phyloP scores from a whole-genome alignment of 2,888 invertebrate genomes.

The Tenthredo scrophulariae region DNA sequence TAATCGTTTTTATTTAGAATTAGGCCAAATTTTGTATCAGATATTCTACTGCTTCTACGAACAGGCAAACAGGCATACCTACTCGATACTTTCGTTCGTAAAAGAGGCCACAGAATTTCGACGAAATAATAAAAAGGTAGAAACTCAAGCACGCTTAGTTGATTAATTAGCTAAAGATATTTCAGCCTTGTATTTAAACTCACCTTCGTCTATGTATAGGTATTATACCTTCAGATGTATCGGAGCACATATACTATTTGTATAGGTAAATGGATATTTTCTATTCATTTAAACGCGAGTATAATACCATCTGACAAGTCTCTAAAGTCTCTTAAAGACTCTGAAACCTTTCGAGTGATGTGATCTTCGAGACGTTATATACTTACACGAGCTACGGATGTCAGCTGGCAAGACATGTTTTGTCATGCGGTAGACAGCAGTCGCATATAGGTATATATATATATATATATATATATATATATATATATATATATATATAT shows the following conservation, averaged over 20 bases:
- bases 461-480: too few species aligned
- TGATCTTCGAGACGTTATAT: not conserved
- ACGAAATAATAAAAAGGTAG: not conserved
- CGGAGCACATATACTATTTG: not conserved
- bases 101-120: not conserved
- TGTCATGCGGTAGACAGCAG: not conserved
- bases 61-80: not conserved
- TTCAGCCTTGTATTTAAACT: not conserved
- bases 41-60: not conserved
- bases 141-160: not conserved
- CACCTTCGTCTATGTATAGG: not conserved
- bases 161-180: not conserved
- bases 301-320: slow-evolving; percentile 7
- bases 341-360: not conserved
- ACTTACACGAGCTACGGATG: not conserved
- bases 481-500: too few species aligned
- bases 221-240: not conserved
- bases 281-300: not conserved
- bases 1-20: not conserved
- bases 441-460: not conserved
- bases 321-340: not conserved
- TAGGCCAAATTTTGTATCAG: not conserved
- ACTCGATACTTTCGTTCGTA: not conserved
- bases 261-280: not conserved
- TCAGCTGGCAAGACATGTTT: slow-evolving; percentile 18